phyloP scores from a whole-genome alignment of 1,140 invertebrate species.

The Caenorhabditis tropicalis region DNA sequence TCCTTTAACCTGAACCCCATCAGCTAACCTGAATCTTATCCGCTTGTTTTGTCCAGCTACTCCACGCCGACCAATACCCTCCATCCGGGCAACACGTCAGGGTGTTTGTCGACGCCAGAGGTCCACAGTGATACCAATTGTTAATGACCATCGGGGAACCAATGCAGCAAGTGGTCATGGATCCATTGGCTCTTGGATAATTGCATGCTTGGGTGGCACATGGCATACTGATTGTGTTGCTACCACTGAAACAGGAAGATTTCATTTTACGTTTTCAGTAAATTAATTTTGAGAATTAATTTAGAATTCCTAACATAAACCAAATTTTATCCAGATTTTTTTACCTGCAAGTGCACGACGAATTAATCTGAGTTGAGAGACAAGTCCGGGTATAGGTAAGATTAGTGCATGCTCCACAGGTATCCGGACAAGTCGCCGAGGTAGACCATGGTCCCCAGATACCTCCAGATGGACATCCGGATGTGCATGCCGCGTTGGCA shows the following conservation, averaged over 20 bases:
- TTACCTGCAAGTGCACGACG: too few species aligned
- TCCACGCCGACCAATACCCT: neutral
- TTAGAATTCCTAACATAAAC: too few species aligned
- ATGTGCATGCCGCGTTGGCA: too few species aligned
- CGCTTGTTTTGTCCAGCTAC: neutral
- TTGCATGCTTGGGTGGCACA: neutral
- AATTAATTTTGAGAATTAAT: too few species aligned
- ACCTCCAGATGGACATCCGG: too few species aligned
- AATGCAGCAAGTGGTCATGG: neutral
- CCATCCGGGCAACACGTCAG: neutral
- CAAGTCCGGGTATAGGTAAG: too few species aligned
- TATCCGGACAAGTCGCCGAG: too few species aligned
- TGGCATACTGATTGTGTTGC: neutral
- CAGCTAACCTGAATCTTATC: neutral
- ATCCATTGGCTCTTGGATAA: neutral
- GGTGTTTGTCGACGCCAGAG: neutral
- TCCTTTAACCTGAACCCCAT: too few species aligned
- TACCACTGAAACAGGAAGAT: neutral
- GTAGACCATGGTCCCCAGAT: too few species aligned
- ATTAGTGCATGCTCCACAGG: too few species aligned
- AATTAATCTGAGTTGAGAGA: too few species aligned
- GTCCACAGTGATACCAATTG: constrained; percentile 2
- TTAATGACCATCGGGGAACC: neutral
- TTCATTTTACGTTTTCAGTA: too few species aligned
- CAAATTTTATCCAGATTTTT: neutral